phyloP scores from a whole-genome alignment of 2,113 vertebrate genomes.

The Phalacrocorax carbo region DNA sequence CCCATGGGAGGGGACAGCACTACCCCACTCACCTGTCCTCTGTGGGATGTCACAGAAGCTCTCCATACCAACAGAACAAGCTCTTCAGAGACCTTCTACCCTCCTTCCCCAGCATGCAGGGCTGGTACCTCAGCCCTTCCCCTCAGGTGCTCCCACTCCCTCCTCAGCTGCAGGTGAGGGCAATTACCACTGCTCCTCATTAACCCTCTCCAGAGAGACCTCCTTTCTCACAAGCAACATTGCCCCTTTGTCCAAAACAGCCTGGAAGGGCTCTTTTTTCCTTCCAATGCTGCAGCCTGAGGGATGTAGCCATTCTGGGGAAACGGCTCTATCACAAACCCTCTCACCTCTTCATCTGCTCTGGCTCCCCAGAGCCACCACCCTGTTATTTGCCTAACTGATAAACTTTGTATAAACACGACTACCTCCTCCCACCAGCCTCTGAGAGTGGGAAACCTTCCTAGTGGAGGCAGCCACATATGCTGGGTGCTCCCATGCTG shows the following conservation, averaged over 20 bases:
- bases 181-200: neutral
- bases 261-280: neutral
- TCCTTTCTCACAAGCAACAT: neutral
- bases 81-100: accelerated
- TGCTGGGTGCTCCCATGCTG: neutral
- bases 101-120: neutral
- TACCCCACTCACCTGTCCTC: neutral
- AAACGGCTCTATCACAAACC: neutral
- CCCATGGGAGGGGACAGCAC: accelerated
- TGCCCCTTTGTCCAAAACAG: accelerated
- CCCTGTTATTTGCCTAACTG: neutral
- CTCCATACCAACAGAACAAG: neutral
- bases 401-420: neutral
- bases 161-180: neutral
- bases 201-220: neutral
- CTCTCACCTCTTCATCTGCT: accelerated
- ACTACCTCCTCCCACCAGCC: neutral
- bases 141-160: neutral
- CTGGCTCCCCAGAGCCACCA: neutral
- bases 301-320: neutral
- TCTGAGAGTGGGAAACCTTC: neutral
- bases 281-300: neutral
- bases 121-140: neutral
- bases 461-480: neutral
- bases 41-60: neutral